Conservation (phyloP, 2,113 vertebrate genomes). For the Hiodon alosoides region DNA sequence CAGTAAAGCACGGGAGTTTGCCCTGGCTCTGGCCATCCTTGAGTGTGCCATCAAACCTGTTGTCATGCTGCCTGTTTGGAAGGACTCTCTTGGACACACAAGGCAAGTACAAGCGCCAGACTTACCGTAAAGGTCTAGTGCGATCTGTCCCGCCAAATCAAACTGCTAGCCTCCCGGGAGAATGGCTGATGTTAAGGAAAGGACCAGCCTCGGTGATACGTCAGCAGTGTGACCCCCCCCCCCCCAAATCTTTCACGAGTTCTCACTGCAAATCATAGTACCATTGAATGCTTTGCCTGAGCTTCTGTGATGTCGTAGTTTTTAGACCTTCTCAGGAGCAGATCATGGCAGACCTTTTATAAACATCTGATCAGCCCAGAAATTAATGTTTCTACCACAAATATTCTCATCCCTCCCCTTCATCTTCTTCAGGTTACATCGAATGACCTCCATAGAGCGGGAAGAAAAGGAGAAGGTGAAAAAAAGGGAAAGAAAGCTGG, state of each 20-base stretch:
- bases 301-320: not conserved
- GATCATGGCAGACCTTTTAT: too few relatives aligned
- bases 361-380: too few relatives aligned
- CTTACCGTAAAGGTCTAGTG: not conserved
- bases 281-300: too few relatives aligned
- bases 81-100: conserved; percentile 92
- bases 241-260: too few relatives aligned
- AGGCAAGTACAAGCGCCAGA: conserved; percentile 62
- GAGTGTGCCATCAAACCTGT: conserved; percentile 98
- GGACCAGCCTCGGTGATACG: too few relatives aligned
- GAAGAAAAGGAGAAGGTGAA: conserved; percentile 95
- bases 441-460: conserved; percentile 94
- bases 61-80: conserved; percentile 92
- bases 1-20: conserved; percentile 95
- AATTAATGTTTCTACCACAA: not conserved
- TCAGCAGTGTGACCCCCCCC: too few relatives aligned
- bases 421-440: conserved; percentile 74
- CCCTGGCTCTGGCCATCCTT: conserved; percentile 89
- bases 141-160: too few relatives aligned
- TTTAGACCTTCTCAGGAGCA: not conserved
- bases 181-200: not conserved
- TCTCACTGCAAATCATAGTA: too few relatives aligned
- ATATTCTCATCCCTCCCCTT: not conserved
- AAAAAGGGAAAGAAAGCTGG: conserved; percentile 90
- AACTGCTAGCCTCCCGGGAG: not conserved